A percentile compares a stretch with the other conserved stretches of the same genome.
Evolutionary conservation across 1,140 invertebrate genomes (phyloP).

Genomic region (Eulimnadia texana): DNA sequence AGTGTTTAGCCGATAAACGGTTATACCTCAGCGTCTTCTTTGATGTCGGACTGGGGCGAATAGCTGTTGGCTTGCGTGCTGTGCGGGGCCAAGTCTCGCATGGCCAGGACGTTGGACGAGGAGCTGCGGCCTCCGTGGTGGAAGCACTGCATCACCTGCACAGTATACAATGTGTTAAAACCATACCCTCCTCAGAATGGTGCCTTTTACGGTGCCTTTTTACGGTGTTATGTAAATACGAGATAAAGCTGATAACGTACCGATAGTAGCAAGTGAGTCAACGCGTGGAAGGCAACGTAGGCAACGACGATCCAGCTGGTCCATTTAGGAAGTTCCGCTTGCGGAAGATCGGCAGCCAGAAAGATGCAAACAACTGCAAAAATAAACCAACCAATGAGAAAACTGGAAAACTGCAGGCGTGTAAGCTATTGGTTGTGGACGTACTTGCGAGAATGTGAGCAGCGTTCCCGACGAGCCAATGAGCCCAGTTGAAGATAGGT

Average conservation of each 20-base stretch:
- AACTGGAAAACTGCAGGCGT: neutral
- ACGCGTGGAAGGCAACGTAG: slow-evolving; percentile 75
- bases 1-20: slow-evolving; percentile 5
- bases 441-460: slow-evolving; percentile 80
- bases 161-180: slow-evolving; percentile 20
- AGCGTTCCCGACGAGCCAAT: slow-evolving; percentile 84
- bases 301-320: slow-evolving; percentile 71
- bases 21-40: slow-evolving; percentile 16
- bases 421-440: slow-evolving; percentile 29
- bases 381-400: slow-evolving; percentile 20
- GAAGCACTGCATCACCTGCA: slow-evolving; percentile 18
- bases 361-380: slow-evolving; percentile 80
- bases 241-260: slow-evolving; percentile 40
- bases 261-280: slow-evolving; percentile 75
- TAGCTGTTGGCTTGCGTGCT: slow-evolving; percentile 28
- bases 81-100: slow-evolving; percentile 55
- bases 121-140: slow-evolving; percentile 44
- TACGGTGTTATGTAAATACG: too few species aligned
- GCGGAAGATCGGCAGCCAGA: slow-evolving; percentile 67
- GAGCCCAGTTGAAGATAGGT: slow-evolving; percentile 83
- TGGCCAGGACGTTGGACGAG: slow-evolving; percentile 60
- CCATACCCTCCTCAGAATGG: slow-evolving; percentile 19
- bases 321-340: slow-evolving; percentile 70
- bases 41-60: slow-evolving; percentile 16
- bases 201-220: too few species aligned